These are phyloP conservation scores for Trachelipus rathkii DNA, from an alignment of 1,140 invertebrate genomes.

Conservation along the genomic window DNA sequence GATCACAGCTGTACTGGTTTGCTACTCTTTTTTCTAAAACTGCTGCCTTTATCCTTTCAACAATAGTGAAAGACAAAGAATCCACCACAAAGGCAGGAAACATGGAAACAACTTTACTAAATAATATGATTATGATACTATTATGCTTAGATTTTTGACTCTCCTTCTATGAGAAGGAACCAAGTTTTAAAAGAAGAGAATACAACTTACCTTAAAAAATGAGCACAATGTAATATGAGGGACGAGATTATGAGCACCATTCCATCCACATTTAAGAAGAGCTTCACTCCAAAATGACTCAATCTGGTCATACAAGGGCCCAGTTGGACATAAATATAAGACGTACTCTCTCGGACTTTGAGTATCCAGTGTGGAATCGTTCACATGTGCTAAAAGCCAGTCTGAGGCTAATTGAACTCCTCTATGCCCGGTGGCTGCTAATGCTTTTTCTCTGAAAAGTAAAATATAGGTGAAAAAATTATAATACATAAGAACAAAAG, in stretches of 20 bases:
- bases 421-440: slow-evolving; percentile 78
- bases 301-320: slow-evolving; percentile 65
- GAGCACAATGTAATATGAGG: slow-evolving; percentile 84
- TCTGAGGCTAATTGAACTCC: slow-evolving; percentile 81
- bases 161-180: no score
- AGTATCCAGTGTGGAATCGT: slow-evolving; percentile 72
- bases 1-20: no score
- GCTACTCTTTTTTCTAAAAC: no score
- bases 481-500: neutral
- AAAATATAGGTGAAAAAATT: neutral
- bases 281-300: slow-evolving; percentile 74
- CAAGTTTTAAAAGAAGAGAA: neutral
- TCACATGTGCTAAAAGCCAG: slow-evolving; percentile 82
- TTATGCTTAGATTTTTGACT: no score
- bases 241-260: slow-evolving; percentile 80
- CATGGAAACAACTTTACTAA: no score
- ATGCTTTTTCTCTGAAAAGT: slow-evolving; percentile 69
- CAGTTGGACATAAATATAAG: slow-evolving; percentile 77
- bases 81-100: no score
- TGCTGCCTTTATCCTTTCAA: no score
- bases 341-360: slow-evolving; percentile 74
- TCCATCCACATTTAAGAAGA: slow-evolving; percentile 69
- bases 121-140: no score
- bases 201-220: slow-evolving; percentile 70
- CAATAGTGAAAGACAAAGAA: no score